Evolutionary conservation across 2,113 vertebrate genomes (phyloP).

Genomic region (Laticauda laticaudata): DNA sequence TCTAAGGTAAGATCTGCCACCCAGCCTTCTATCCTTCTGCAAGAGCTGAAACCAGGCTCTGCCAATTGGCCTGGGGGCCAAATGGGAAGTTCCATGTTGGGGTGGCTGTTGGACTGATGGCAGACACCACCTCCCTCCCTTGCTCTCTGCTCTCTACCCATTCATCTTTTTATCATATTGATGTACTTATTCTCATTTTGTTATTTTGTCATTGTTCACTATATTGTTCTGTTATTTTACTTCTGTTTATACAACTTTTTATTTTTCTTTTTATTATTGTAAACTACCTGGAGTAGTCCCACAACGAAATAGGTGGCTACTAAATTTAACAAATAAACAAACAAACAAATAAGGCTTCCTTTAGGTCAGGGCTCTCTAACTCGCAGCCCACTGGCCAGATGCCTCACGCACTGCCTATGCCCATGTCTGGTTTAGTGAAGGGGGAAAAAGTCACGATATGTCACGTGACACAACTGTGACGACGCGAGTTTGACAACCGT

Average conservation of each 20-base stretch:
- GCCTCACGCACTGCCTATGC: too few relatives aligned
- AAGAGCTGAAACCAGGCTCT: too few relatives aligned
- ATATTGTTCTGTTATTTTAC: background rate
- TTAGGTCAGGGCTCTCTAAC: background rate
- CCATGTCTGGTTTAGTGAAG: too few relatives aligned
- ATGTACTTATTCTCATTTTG: background rate
- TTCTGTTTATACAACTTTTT: background rate
- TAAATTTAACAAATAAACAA: background rate
- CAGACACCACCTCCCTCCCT: background rate
- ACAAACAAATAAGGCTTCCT: background rate
- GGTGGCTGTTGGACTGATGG: background rate
- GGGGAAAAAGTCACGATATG: too few relatives aligned
- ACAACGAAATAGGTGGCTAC: background rate
- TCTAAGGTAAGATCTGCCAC: too few relatives aligned
- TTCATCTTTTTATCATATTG: background rate
- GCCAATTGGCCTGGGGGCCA: background rate
- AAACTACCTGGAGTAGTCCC: background rate
- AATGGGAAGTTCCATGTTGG: background rate
- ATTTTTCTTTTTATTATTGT: background rate
- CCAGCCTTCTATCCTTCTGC: too few relatives aligned
- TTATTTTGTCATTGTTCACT: background rate
- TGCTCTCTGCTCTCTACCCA: background rate
- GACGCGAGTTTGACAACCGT: too few relatives aligned
- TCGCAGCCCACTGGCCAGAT: too few relatives aligned
- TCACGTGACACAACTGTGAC: too few relatives aligned